These are phyloP conservation scores for Macropus fuliginosus DNA, from an alignment of 2,797 vertebrate genomes.

Conservation along the genomic window DNA sequence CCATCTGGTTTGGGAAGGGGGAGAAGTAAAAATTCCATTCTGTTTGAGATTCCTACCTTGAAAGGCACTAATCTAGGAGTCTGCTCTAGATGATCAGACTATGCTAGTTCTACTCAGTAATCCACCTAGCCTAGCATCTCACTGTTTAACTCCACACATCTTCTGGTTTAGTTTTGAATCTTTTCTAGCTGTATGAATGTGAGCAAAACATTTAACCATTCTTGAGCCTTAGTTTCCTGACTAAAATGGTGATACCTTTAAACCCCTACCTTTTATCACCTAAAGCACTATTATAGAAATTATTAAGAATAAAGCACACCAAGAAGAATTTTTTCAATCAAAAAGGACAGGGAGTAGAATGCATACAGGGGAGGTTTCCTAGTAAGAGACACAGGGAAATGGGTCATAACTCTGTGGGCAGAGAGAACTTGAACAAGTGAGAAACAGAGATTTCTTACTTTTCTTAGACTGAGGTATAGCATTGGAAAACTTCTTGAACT, in stretches of 20 bases:
- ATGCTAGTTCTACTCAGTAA: too few relatives aligned
- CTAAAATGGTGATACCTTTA: background rate
- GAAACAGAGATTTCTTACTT: conserved; percentile 58
- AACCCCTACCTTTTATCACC: background rate
- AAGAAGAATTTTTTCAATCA: background rate
- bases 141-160: too few relatives aligned
- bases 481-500: conserved; percentile 97
- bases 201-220: background rate
- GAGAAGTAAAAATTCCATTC: background rate
- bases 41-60: background rate
- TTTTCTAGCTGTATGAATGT: background rate
- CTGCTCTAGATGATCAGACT: background rate
- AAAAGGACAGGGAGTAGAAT: background rate
- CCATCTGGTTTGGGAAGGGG: background rate
- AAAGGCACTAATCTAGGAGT: background rate
- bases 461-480: conserved; percentile 86
- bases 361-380: background rate
- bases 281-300: background rate
- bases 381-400: background rate
- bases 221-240: background rate
- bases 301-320: background rate
- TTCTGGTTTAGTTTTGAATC: background rate
- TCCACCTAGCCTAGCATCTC: too few relatives aligned
- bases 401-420: background rate
- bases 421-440: background rate